A percentile compares a stretch with the other conserved stretches of the same genome.
phyloP scores from a whole-genome alignment of 2,113 vertebrate species.

The Takifugu flavidus region DNA sequence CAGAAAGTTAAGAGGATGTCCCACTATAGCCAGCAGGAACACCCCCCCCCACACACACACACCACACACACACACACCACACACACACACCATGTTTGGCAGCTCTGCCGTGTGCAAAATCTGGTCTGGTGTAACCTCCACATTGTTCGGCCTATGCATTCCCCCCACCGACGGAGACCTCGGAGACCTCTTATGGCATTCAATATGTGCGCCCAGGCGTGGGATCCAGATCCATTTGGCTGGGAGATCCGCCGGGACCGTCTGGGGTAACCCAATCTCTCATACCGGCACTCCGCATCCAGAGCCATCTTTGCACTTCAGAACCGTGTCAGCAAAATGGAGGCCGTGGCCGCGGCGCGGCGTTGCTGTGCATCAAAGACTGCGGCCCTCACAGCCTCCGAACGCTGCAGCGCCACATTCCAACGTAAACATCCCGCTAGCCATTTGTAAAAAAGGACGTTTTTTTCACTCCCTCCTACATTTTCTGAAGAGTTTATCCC shows the following conservation, averaged over 20 bases:
- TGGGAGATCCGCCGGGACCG: constrained; percentile 65
- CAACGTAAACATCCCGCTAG: constrained; percentile 11
- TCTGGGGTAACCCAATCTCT: constrained; percentile 77
- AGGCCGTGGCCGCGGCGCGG: constrained; percentile 19
- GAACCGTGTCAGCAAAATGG: constrained; percentile 72
- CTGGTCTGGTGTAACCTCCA: constrained; percentile 72
- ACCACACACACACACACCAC: no score
- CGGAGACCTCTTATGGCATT: constrained; percentile 75
- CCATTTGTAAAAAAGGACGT: neutral
- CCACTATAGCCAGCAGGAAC: constrained; percentile 25
- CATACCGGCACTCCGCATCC: constrained; percentile 65
- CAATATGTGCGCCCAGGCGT: constrained; percentile 75
- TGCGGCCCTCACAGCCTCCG: neutral
- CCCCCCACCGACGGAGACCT: constrained; percentile 71
- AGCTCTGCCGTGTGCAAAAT: constrained; percentile 65
- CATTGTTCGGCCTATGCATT: constrained; percentile 69
- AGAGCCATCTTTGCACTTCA: constrained; percentile 69
- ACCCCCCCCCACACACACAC: no score
- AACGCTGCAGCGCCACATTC: neutral
- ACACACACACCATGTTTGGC: constrained; percentile 1
- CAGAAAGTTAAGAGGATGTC: constrained; percentile 27
- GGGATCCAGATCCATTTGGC: constrained; percentile 78
- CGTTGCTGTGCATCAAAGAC: constrained; percentile 1
- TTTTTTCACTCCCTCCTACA: no score
- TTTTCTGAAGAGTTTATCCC: no score